Base-by-base conservation (phyloP, 2,797 vertebrate genomes). In the Chrosomus eos region DNA sequence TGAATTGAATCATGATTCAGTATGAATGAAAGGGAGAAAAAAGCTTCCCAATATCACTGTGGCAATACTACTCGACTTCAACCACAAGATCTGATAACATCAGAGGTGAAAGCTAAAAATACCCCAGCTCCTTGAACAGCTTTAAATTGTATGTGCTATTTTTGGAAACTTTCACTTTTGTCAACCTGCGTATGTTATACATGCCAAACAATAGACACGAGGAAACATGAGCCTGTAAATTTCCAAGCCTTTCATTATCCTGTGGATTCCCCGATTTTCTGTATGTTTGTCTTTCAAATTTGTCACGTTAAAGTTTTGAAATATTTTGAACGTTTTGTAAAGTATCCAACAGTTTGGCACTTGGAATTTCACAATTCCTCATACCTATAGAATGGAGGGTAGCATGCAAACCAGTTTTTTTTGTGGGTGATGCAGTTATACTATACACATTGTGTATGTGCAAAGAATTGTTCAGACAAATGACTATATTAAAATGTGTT, bases 31-130 rank as follows among this genome's bases (percentile, higher is more conserved):
- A 43, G 19, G n/a, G 13, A 8, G 3, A 70, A 68, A 36, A 77
- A 60, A 51, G 14, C 72, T 53, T 83, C 16, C 68, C 67, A 71
- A 38, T 83, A 19, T 83, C 71, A 53, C 4, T 64, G 78, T 80
- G 45, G 14, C 45, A 68, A 33, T 26, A 68, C 28, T 11, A 5
- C 28, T 36, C 0, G 1, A 18, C 16, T 66, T 75, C 43, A 83
- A 67, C 81, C 82, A 76, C 72, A 83, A 76, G 62, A 68, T 76
- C 72, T 83, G 82, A 84, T 84, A 84, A 55, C 14, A 82, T 40
- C 70, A 40, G 72, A 53, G 74, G 48, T 58, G 74, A 84, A 68
- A 77, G 74, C 7, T 58, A 33, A 79, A 73, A 83, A 64, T 43
- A 64, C 4, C 43, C 33, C 3, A 0, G 33, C 60, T 64, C 3